phyloP scores from a whole-genome alignment of 2,113 vertebrate genomes.

The Megaceryle torquata region DNA sequence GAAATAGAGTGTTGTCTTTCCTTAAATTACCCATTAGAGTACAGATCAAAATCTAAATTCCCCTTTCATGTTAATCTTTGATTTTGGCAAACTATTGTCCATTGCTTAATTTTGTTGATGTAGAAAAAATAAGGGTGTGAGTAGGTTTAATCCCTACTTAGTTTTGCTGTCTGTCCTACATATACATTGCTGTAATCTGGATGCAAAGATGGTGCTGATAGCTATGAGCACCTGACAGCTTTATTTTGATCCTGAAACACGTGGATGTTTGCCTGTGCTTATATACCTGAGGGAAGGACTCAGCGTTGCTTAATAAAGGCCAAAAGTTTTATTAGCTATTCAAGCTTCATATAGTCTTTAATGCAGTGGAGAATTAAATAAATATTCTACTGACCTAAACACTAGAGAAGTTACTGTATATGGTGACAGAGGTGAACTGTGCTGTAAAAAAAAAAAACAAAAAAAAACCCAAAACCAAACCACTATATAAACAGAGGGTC shows the following conservation, averaged over 20 bases:
- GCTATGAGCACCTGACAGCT: not conserved
- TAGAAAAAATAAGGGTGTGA: not conserved
- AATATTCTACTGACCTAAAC: conserved; percentile 12
- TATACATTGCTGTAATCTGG: not conserved
- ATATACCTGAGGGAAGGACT: not conserved
- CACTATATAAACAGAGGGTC: conserved; percentile 13
- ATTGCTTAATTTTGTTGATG: not conserved
- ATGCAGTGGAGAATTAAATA: conserved; percentile 13
- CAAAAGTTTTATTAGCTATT: conserved; percentile 26
- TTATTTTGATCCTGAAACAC: not conserved
- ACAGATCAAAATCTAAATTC: not conserved
- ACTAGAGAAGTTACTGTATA: not conserved
- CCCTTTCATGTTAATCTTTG: not conserved
- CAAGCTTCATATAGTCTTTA: not conserved
- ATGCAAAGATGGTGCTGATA: not conserved
- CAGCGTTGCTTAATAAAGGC: not conserved
- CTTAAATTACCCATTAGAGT: not conserved
- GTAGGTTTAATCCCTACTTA: not conserved
- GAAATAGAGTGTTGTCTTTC: not conserved
- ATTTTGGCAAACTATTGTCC: not conserved
- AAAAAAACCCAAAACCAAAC: no score
- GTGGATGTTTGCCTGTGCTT: not conserved
- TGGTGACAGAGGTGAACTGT: not conserved
- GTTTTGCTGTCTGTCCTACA: not conserved
- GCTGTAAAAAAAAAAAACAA: not conserved